Percentiles rank a stretch among this genome's conserved stretches.
phyloP scores from a whole-genome alignment of 1,140 invertebrate species.

The Psix sp. region DNA sequence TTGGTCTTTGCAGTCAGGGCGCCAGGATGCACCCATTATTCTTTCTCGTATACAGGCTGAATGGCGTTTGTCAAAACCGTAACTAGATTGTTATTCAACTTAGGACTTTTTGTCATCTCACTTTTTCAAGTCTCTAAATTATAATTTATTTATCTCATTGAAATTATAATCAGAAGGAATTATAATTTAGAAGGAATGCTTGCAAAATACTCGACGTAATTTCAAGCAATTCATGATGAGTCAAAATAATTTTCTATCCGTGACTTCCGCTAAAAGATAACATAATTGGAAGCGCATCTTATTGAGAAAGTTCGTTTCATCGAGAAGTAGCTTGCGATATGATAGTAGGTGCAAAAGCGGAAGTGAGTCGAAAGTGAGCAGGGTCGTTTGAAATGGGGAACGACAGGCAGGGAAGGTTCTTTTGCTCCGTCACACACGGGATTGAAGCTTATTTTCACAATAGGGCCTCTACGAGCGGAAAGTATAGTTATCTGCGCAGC shows the following conservation, averaged over 20 bases:
- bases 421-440: constrained; percentile 69
- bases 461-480: constrained; percentile 68
- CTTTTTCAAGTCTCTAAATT: no score
- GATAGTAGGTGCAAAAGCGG: constrained; percentile 51
- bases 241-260: no score
- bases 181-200: no score
- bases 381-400: constrained; percentile 48
- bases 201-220: no score
- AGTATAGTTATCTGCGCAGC: constrained; percentile 70
- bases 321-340: constrained; percentile 9
- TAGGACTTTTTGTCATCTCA: constrained; percentile 27
- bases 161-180: no score
- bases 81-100: constrained; percentile 46
- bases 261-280: no score
- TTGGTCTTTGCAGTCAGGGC: constrained; percentile 57
- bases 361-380: constrained; percentile 48
- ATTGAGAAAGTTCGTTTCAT: constrained; percentile 18
- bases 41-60: constrained; percentile 50
- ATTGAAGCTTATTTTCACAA: constrained; percentile 63
- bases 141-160: no score
- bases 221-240: no score
- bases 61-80: constrained; percentile 44
- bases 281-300: no score
- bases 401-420: constrained; percentile 30
- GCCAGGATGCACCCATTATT: constrained; percentile 70